These are phyloP conservation scores for Zygogramma bicolorata DNA, from an alignment of 2,888 invertebrate genomes.

Conservation along the genomic window DNA sequence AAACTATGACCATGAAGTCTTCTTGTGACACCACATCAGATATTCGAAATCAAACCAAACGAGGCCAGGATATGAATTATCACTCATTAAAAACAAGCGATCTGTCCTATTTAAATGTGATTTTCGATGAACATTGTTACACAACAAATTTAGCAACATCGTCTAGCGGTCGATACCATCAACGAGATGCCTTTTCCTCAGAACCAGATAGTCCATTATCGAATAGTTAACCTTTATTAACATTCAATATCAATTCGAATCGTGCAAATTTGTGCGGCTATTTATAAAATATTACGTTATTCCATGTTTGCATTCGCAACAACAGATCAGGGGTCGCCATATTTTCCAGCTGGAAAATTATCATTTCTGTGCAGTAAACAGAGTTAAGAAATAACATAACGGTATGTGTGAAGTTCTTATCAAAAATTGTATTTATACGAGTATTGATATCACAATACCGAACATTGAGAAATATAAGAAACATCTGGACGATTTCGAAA, in stretches of 20 bases:
- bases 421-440: too few species aligned
- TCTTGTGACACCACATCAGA: neutral
- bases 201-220: neutral
- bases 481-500: neutral
- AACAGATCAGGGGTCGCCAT: conserved; percentile 5
- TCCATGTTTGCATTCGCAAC: neutral
- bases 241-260: conserved; percentile 2
- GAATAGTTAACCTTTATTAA: conserved; percentile 9
- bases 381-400: neutral
- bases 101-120: neutral
- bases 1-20: neutral
- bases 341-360: neutral
- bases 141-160: neutral
- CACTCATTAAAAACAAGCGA: neutral
- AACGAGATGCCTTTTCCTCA: neutral
- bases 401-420: neutral
- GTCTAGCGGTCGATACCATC: neutral
- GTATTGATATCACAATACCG: neutral
- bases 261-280: conserved; percentile 6
- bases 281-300: conserved; percentile 8
- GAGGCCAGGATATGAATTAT: neutral
- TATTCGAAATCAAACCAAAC: neutral
- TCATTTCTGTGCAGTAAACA: neutral
- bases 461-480: neutral
- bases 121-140: neutral